Conservation (phyloP, 2,113 vertebrate genomes). For the Sylvilagus bachmani region DNA sequence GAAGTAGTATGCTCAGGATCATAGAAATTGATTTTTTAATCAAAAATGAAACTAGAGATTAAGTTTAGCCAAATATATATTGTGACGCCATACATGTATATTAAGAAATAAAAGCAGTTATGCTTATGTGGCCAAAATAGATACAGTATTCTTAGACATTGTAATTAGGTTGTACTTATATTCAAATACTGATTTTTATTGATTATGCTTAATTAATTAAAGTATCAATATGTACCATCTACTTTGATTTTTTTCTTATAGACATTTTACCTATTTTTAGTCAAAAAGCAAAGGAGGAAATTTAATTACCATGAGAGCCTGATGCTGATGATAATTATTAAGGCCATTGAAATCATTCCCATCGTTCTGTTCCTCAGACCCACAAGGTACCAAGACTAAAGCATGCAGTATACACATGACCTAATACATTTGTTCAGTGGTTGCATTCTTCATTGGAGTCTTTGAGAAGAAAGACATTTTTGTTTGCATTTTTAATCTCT, state of each 20-base stretch:
- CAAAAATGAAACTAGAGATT: conserved; percentile 9
- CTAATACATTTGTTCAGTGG: conserved; percentile 32
- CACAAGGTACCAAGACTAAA: not conserved
- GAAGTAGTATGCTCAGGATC: not conserved
- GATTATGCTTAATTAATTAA: not conserved
- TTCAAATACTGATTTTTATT: conserved; percentile 2
- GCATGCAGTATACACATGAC: not conserved
- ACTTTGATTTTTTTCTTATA: conserved; percentile 1
- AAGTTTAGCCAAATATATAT: not conserved
- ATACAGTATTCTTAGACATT: not conserved
- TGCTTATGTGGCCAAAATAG: not conserved
- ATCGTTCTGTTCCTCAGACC: conserved; percentile 32
- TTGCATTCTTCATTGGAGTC: conserved; percentile 34
- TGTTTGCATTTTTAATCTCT: conserved; percentile 45
- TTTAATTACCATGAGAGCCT: not conserved
- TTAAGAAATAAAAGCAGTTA: not conserved
- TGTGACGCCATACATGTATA: not conserved
- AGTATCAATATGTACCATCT: not conserved
- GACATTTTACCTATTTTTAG: conserved; percentile 51
- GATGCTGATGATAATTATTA: conserved; percentile 29
- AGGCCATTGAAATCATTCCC: conserved; percentile 22
- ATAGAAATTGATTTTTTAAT: not conserved
- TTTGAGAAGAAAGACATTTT: conserved; percentile 52
- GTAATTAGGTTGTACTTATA: not conserved
- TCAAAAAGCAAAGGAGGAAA: not conserved